phyloP scores from a whole-genome alignment of 2,797 vertebrate genomes.

The Florisuga fusca region DNA sequence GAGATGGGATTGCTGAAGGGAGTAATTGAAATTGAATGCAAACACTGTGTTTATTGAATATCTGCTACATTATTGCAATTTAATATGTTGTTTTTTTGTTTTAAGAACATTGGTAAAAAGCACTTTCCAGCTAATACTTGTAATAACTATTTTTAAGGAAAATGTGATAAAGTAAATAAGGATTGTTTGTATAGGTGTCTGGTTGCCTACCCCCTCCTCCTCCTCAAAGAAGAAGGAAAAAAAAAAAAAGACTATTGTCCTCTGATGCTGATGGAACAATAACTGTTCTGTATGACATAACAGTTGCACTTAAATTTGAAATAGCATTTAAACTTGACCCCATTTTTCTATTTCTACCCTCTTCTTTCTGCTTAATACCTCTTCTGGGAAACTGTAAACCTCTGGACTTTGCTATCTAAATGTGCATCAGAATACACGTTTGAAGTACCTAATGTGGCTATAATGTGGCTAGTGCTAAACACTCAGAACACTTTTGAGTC shows the following conservation, averaged over 20 bases:
- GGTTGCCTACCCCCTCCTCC: too few relatives aligned
- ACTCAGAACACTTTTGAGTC: conserved; percentile 6
- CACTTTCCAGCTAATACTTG: not conserved
- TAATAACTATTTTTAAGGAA: not conserved
- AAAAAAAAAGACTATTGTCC: not conserved
- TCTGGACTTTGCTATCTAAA: not conserved
- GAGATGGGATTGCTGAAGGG: not conserved
- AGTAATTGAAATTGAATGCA: not conserved
- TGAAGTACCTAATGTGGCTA: conserved; percentile 4
- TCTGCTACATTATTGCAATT: not conserved
- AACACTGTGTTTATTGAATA: not conserved
- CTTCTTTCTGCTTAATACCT: not conserved
- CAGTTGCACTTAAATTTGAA: not conserved
- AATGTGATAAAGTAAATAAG: not conserved
- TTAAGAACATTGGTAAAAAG: not conserved
- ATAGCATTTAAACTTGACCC: not conserved
- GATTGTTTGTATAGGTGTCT: not conserved
- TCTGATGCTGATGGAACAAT: not conserved
- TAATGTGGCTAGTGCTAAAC: too few relatives aligned
- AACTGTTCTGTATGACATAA: conserved; percentile 8
- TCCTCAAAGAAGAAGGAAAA: too few relatives aligned
- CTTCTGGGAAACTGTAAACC: not conserved
- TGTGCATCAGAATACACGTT: not conserved
- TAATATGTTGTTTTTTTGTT: not conserved
- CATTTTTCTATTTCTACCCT: not conserved